Conservation (phyloP, 2,113 vertebrate species). For the Tragelaphus strepsiceros region DNA sequence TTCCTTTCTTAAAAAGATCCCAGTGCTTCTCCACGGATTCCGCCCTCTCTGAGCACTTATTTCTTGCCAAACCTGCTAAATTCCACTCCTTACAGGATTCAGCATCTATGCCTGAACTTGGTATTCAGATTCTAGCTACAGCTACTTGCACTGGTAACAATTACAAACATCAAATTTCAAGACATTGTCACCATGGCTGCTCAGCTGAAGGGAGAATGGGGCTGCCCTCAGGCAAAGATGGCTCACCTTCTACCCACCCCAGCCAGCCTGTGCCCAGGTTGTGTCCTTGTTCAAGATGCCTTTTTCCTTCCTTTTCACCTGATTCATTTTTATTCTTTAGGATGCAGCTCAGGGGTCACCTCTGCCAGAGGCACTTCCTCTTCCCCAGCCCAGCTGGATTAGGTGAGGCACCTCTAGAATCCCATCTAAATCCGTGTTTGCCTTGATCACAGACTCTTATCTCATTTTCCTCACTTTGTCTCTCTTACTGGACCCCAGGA, state of each 20-base stretch:
- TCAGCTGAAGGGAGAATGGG: background rate
- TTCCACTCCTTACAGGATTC: rapidly evolving
- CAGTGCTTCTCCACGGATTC: background rate
- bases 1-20: background rate
- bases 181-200: background rate
- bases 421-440: background rate
- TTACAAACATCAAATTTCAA: background rate
- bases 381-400: background rate
- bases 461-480: background rate
- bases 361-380: background rate
- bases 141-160: background rate
- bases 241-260: background rate
- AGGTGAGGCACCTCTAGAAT: background rate
- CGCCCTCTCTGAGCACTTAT: background rate
- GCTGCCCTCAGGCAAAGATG: background rate
- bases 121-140: background rate
- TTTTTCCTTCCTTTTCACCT: background rate
- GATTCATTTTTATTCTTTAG: background rate
- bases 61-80: background rate
- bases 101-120: background rate
- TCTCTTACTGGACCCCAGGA: background rate
- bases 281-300: background rate
- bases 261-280: background rate
- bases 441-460: background rate
- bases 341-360: background rate